Evolutionary conservation across 2,113 vertebrate species (phyloP).

Genomic region (Erythrolamprus reginae): DNA sequence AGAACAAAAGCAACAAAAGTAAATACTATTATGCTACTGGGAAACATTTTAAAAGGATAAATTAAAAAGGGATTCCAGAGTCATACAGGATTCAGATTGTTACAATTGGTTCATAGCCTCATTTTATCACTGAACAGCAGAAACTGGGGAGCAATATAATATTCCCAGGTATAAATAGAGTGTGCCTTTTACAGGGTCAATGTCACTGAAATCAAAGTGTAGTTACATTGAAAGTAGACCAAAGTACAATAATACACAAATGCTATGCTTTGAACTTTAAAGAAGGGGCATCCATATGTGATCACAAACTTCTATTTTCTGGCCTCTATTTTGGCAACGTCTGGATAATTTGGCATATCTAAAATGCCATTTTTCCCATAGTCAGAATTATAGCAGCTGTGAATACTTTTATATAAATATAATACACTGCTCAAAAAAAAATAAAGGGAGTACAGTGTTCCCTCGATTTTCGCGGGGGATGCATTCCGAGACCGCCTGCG

Average conservation of each 20-base stretch:
- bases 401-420: background rate
- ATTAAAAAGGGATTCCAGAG: background rate
- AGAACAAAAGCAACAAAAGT: background rate
- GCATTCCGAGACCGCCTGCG: no score
- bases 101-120: background rate
- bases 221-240: background rate
- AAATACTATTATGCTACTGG: background rate
- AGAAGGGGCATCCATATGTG: background rate
- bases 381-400: background rate
- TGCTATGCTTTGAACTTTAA: background rate
- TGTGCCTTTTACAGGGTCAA: background rate
- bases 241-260: background rate
- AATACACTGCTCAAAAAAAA: no score
- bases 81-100: background rate
- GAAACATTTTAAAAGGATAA: background rate
- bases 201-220: background rate
- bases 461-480: no score
- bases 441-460: no score
- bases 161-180: background rate
- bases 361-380: background rate
- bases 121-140: background rate
- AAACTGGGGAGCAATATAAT: background rate
- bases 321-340: background rate
- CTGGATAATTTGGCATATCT: background rate
- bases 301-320: background rate